phyloP scores from a whole-genome alignment of 2,113 vertebrate species.

The Stomatorhinus ivindoensis region DNA sequence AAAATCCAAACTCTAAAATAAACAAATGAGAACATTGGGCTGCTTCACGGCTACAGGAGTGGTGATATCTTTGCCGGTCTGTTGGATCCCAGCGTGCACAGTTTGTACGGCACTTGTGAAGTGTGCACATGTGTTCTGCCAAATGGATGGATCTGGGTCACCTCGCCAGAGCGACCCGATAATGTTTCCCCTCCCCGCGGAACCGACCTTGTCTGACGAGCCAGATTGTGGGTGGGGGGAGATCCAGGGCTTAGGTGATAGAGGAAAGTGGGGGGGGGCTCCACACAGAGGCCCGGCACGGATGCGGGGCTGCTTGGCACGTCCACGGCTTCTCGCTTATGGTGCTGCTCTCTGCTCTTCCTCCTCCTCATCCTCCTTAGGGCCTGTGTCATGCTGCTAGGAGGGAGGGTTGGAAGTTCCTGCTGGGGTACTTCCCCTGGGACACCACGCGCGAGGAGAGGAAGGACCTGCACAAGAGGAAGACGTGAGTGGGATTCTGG shows the following conservation, averaged over 20 bases:
- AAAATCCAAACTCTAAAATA: neutral
- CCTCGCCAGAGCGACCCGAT: neutral
- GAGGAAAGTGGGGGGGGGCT: neutral
- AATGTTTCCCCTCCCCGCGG: neutral
- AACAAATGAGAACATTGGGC: neutral
- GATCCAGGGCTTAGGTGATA: neutral
- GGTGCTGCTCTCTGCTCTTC: neutral
- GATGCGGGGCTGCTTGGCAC: neutral
- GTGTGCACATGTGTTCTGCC: neutral
- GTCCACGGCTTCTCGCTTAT: neutral
- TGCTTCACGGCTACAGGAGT: neutral
- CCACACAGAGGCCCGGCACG: neutral
- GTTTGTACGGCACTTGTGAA: neutral
- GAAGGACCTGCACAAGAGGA: slow-evolving; percentile 72
- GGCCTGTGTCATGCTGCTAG: slow-evolving; percentile 80
- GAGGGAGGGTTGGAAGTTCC: slow-evolving; percentile 92
- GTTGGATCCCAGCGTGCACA: neutral
- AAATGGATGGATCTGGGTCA: neutral
- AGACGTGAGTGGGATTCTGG: slow-evolving; percentile 68
- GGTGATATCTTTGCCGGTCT: neutral
- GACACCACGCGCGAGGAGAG: slow-evolving; percentile 82
- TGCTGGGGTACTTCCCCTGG: slow-evolving; percentile 88
- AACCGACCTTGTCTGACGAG: neutral
- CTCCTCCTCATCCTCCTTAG: slow-evolving; percentile 47
- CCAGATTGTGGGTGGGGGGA: neutral